These are phyloP conservation scores for Tragelaphus buxtoni DNA, from an alignment of 2,113 vertebrate species.

Conservation along the genomic window DNA sequence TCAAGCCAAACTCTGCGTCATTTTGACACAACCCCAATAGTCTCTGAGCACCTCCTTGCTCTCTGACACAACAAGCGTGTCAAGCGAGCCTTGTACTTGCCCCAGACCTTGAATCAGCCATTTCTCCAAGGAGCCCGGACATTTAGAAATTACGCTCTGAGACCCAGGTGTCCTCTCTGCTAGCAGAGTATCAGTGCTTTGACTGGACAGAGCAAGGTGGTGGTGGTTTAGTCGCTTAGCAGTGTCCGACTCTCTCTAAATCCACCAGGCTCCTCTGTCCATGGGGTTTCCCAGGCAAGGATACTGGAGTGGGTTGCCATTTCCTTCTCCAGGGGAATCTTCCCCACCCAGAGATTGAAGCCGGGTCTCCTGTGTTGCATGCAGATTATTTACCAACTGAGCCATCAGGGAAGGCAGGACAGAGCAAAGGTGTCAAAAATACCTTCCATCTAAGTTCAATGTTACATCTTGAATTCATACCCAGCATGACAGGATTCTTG, in stretches of 20 bases:
- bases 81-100: background rate
- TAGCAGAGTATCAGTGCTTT: background rate
- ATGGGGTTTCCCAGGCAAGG: background rate
- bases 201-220: background rate
- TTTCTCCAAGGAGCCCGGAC: background rate
- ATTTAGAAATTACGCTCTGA: background rate
- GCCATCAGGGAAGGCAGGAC: background rate
- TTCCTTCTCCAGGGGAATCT: background rate
- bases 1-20: background rate
- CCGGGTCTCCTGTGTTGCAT: background rate
- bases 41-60: background rate
- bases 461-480: background rate
- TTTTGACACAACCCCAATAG: background rate
- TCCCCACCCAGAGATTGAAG: background rate
- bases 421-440: background rate
- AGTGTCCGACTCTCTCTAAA: background rate
- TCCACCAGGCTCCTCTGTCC: background rate
- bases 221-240: background rate
- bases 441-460: background rate
- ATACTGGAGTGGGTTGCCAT: background rate
- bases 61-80: background rate
- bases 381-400: background rate
- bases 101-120: background rate
- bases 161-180: background rate
- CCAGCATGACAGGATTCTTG: background rate